phyloP scores from a whole-genome alignment of 2,888 invertebrate genomes.

The Neria commutata region DNA sequence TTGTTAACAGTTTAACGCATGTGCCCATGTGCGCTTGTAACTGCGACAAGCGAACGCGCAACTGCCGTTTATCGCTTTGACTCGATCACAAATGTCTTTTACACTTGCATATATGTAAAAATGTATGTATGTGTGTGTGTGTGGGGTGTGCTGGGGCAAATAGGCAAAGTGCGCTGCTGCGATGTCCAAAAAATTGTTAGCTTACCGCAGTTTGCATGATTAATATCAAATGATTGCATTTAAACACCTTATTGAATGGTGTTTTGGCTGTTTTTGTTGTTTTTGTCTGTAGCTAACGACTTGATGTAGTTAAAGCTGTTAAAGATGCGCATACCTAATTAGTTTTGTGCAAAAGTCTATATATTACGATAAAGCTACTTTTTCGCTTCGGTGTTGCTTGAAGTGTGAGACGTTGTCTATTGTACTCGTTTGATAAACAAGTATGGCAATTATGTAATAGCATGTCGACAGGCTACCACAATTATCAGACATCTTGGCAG shows the following conservation, averaged over 20 bases:
- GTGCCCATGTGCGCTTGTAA: background rate
- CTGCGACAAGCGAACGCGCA: background rate
- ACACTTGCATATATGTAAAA: too few species aligned
- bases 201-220: background rate
- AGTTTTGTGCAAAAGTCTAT: background rate
- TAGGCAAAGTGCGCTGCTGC: background rate
- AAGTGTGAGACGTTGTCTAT: background rate
- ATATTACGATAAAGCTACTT: background rate
- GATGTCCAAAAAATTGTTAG: background rate
- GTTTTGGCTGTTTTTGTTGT: too few species aligned
- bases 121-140: background rate
- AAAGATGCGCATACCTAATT: background rate
- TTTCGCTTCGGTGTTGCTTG: background rate
- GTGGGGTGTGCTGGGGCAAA: background rate
- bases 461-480: background rate
- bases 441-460: background rate
- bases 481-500: too few species aligned
- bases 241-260: background rate
- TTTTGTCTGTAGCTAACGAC: background rate
- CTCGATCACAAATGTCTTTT: too few species aligned
- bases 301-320: background rate
- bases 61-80: background rate
- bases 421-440: background rate
- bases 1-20: background rate
- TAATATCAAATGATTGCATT: background rate